A percentile compares a stretch with the other conserved stretches of the same genome.
Conservation (phyloP, 1,140 invertebrate species). For the Drosophila burlai region DNA sequence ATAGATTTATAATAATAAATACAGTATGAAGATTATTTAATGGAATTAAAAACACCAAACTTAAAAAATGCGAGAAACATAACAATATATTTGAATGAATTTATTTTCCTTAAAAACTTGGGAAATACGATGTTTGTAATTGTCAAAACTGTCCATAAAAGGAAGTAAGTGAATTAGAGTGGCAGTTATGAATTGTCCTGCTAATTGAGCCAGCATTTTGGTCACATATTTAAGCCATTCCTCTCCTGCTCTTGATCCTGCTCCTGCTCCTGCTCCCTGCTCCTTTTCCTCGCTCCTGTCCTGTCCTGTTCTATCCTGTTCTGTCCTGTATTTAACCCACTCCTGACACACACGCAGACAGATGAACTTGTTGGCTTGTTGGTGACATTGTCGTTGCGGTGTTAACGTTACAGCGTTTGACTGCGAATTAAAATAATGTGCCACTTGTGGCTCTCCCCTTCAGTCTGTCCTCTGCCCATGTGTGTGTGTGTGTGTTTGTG, state of each 20-base stretch:
- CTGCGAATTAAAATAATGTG: conserved; percentile 84
- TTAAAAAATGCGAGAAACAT: no score
- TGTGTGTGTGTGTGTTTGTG: conserved; percentile 2
- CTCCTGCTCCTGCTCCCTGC: background rate
- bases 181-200: background rate
- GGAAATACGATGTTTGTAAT: no score
- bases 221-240: background rate
- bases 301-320: background rate
- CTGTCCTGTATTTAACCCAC: conserved; percentile 21
- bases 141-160: background rate
- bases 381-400: conserved; percentile 63
- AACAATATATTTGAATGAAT: no score
- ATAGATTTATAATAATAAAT: no score
- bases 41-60: no score
- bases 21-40: no score
- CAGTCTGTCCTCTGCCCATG: conserved; percentile 1
- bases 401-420: conserved; percentile 80
- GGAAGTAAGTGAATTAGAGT: background rate
- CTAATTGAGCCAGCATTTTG: conserved; percentile 1
- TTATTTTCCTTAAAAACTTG: no score
- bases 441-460: conserved; percentile 80
- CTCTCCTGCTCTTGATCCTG: background rate
- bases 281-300: background rate
- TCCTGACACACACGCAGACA: conserved; percentile 17
- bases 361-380: conserved; percentile 47